Evolutionary conservation across 2,113 vertebrate genomes (phyloP).

Genomic region (Tachysurus vachellii): DNA sequence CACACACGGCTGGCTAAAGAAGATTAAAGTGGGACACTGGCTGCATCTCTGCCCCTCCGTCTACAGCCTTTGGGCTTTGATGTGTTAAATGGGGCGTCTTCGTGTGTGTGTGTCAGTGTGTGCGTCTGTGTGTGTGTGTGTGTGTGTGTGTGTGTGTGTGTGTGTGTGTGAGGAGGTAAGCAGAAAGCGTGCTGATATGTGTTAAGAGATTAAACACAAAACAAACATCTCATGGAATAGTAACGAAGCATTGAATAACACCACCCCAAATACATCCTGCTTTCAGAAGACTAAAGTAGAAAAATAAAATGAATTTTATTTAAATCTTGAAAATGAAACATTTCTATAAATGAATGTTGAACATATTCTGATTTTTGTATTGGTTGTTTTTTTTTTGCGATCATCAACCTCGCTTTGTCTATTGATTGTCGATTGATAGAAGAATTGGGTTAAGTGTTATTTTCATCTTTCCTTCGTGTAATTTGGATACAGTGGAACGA

Average conservation of each 20-base stretch:
- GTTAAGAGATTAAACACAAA: conserved; percentile 47
- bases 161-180: conserved; percentile 53
- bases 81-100: conserved; percentile 78
- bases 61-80: conserved; percentile 75
- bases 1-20: conserved; percentile 81
- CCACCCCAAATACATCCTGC: not conserved
- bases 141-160: conserved; percentile 64
- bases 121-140: conserved; percentile 71
- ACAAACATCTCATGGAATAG: conserved; percentile 27
- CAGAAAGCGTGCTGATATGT: conserved; percentile 39
- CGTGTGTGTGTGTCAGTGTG: conserved; percentile 66
- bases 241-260: not conserved
- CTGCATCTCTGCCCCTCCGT: conserved; percentile 69
- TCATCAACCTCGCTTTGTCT: not conserved
- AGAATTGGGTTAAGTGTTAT: not conserved
- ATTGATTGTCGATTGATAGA: not conserved
- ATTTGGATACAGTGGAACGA: not conserved
- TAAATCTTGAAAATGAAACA: not conserved
- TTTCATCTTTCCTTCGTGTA: not conserved
- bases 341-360: not conserved
- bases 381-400: not conserved
- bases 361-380: not conserved
- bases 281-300: not conserved
- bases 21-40: conserved; percentile 85
- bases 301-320: not conserved